Conservation (phyloP, 1,140 invertebrate genomes). For the Heliconius nattereri region DNA sequence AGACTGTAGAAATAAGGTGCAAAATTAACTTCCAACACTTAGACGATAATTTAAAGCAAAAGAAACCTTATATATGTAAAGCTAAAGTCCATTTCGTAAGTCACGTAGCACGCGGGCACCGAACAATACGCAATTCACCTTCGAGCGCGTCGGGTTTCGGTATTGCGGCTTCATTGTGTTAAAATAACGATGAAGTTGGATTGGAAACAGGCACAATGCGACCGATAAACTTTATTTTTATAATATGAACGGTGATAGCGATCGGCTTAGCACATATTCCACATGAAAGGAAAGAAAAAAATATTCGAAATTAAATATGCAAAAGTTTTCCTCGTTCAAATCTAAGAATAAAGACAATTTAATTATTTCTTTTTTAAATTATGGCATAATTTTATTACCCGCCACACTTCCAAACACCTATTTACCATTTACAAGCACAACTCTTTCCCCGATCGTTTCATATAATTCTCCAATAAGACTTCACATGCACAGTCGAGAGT, state of each 20-base stretch:
- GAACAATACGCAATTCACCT: conserved; percentile 81
- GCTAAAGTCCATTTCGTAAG: conserved; percentile 72
- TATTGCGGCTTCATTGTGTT: conserved; percentile 80
- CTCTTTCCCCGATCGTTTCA: conserved; percentile 55
- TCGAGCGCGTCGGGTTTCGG: conserved; percentile 77
- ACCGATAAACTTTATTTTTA: conserved; percentile 56
- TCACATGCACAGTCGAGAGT: conserved; percentile 66
- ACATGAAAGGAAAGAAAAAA: neutral
- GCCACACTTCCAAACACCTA: neutral
- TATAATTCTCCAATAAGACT: conserved; percentile 72
- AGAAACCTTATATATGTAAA: conserved; percentile 68
- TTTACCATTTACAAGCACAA: conserved; percentile 23
- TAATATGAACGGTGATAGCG: conserved; percentile 21
- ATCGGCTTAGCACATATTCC: neutral
- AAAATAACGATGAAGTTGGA: conserved; percentile 72
- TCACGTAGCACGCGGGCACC: conserved; percentile 68
- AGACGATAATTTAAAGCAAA: conserved; percentile 50
- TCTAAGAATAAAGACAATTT: neutral
- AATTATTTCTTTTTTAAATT: too few relatives aligned
- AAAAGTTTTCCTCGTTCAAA: neutral
- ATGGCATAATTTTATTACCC: neutral
- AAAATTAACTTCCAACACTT: conserved; percentile 24
- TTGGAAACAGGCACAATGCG: conserved; percentile 67
- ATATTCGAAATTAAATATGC: too few relatives aligned
- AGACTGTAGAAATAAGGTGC: conserved; percentile 39